Base-by-base conservation (phyloP, 2,113 vertebrate species). In the Bubo scandiacus region DNA sequence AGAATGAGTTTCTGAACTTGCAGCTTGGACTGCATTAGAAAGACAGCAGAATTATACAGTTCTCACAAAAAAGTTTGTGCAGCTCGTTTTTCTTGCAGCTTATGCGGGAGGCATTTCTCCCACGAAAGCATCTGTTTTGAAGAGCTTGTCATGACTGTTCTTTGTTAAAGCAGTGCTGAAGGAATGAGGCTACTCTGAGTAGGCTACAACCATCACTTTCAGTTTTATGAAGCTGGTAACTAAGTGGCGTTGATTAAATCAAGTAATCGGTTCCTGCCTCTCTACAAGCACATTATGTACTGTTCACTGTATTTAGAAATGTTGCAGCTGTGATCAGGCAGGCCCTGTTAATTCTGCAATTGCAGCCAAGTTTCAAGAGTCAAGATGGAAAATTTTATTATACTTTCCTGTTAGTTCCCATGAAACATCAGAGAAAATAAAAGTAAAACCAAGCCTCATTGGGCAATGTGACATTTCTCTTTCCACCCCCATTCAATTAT, bases 301-400 rank as follows among this genome's bases (percentile, higher is more conserved):
- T 90, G 81, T 93, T 94, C 74, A 88, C 73, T 49, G 29, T 45
- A 43, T 27, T 87, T 80, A 83, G 78, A 96, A 80, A 94, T 36
- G 52, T 32, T 84, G 81, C 93, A 87, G 92, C 89, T 96, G 92
- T 77, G 90, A 93, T 51, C 75, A 89, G 92, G 55, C 89, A 94
- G 71, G 78, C 61, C 26, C 59, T 86, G 52, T 68, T 95, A 81
- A 91, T 92, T 92, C 81, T 86, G 49, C 62, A 91, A 29, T 6
- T 58, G 47, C 52, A 81, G 87, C 88, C 82, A 96, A 94, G 92
- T 88, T 92, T 94, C 84, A 81, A 81, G 61, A 92, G 67, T 90
- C 83, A 92, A 95, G 89, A 96, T 25, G 96, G 78, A 96, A 92
- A 82, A 58, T 57, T 51, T 86, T 77, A 81, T 96, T 92, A 38